Evolutionary conservation across 37 sponge, comb jelly and placozoan genomes (phyloP).

Genomic region (Halichondria panicea): DNA sequence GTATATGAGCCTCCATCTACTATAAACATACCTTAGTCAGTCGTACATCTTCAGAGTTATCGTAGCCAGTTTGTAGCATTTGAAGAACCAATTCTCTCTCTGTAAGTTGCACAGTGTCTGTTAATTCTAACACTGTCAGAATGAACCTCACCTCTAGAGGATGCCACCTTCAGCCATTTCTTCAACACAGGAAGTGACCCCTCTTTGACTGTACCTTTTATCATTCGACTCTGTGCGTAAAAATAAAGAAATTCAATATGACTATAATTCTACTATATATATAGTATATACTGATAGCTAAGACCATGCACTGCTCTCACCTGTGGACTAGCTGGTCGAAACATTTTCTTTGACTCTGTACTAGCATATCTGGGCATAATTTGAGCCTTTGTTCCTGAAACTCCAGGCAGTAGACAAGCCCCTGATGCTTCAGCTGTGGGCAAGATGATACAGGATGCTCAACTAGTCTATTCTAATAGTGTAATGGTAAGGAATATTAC

Average conservation of each 20-base stretch:
- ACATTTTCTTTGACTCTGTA: background rate
- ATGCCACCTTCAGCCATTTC: slow-evolving; percentile 46
- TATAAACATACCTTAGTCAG: slow-evolving; percentile 2
- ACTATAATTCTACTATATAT: too few species aligned
- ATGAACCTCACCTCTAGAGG: slow-evolving; percentile 19
- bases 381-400: slow-evolving; percentile 38
- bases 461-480: too few species aligned
- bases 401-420: background rate
- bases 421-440: background rate
- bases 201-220: background rate
- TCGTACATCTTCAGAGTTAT: slow-evolving; percentile 28
- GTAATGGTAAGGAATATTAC: background rate
- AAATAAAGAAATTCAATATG: too few species aligned
- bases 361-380: slow-evolving; percentile 18
- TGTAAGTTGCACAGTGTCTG: background rate
- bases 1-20: background rate
- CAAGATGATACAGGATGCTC: too few species aligned
- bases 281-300: background rate
- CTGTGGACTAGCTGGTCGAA: slow-evolving; percentile 11
- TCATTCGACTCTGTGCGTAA: background rate
- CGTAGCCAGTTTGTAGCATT: slow-evolving; percentile 25
- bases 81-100: slow-evolving; percentile 35
- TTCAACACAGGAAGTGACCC: slow-evolving; percentile 22
- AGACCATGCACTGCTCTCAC: background rate
- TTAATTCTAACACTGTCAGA: background rate